Percentiles rank a stretch among this genome's conserved stretches.
Conservation (phyloP, 2,888 invertebrate species). For the Cerceris rybyensis region DNA sequence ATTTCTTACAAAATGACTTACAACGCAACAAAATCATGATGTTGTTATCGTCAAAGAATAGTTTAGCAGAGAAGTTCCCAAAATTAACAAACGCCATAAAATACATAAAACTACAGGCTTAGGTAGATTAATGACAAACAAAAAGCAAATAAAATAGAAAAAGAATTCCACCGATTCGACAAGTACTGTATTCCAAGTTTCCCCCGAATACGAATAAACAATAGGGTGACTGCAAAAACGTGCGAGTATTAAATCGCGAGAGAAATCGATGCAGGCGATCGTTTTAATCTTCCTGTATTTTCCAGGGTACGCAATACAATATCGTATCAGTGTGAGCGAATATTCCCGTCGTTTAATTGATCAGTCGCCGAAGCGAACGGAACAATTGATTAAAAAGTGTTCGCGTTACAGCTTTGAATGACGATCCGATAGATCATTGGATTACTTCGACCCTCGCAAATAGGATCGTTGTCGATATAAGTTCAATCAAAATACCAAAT, state of each 20-base stretch:
- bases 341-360: no score
- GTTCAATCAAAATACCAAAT: no score
- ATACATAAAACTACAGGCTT: constrained; percentile 6
- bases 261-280: constrained; percentile 64
- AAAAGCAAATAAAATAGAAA: constrained; percentile 14
- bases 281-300: constrained; percentile 61
- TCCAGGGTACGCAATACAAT: background rate
- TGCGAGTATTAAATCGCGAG: constrained; percentile 50
- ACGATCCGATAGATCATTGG: no score
- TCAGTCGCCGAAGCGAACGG: no score
- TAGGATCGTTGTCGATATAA: no score
- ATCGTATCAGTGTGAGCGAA: background rate
- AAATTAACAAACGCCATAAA: constrained; percentile 18
- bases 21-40: constrained; percentile 28
- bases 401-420: no score
- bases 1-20: no score
- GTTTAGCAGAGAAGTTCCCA: constrained; percentile 2
- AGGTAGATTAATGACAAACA: constrained; percentile 45
- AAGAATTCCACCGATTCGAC: constrained; percentile 42
- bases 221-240: constrained; percentile 31
- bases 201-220: constrained; percentile 30
- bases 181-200: constrained; percentile 19
- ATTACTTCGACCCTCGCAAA: no score
- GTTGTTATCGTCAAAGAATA: constrained; percentile 17
- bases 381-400: no score